Evolutionary conservation across 2,888 invertebrate species (phyloP).

Genomic region (Gymnocheta viridis): DNA sequence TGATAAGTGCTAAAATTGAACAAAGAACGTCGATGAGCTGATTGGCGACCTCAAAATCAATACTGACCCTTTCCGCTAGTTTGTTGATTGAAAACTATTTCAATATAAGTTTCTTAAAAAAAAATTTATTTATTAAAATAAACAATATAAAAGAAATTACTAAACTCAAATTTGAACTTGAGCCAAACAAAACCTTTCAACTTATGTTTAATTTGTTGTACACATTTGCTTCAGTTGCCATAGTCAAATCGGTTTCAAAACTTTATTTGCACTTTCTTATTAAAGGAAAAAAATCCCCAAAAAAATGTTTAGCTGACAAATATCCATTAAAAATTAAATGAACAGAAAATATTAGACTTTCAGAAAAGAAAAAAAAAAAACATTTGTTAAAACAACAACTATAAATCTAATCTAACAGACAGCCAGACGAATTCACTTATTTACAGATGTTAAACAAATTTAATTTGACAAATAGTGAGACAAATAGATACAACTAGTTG

Average conservation of each 20-base stretch:
- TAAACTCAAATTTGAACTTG: too few species aligned
- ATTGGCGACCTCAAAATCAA: too few species aligned
- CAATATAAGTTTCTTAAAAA: too few species aligned
- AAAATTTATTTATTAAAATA: too few species aligned
- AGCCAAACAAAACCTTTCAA: too few species aligned
- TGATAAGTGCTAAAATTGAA: too few species aligned
- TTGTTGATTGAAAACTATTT: too few species aligned
- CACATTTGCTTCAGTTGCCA: neutral
- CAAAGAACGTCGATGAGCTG: too few species aligned
- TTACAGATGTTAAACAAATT: constrained; percentile 26
- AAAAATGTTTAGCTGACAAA: neutral
- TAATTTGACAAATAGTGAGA: neutral
- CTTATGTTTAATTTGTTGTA: too few species aligned
- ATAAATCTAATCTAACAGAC: neutral
- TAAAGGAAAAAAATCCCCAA: neutral
- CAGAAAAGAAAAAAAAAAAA: constrained; percentile 55
- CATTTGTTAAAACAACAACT: constrained; percentile 37
- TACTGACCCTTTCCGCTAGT: too few species aligned
- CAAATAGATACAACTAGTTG: neutral
- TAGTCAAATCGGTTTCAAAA: neutral
- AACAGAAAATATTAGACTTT: constrained; percentile 24
- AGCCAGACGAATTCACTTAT: constrained; percentile 13
- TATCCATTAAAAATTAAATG: neutral
- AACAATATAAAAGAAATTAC: too few species aligned
- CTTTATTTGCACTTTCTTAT: neutral